phyloP scores from a whole-genome alignment of 2,797 vertebrate species.

The Hipposideros larvatus region DNA sequence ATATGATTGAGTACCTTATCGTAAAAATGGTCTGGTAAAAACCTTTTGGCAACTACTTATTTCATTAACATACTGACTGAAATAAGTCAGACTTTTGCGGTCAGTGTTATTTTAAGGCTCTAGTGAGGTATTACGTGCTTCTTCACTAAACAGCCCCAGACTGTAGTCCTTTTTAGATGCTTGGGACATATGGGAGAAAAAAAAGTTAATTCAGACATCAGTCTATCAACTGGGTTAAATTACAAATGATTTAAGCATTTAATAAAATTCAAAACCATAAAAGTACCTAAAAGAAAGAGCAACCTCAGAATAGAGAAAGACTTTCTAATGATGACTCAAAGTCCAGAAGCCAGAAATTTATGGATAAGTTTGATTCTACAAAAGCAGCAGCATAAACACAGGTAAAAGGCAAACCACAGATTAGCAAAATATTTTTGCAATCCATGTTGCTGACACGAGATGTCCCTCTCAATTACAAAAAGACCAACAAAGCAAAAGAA shows the following conservation, averaged over 20 bases:
- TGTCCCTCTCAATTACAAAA: not conserved
- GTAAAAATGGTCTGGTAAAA: not conserved
- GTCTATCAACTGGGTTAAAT: not conserved
- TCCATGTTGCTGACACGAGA: not conserved
- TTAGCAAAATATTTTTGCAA: not conserved
- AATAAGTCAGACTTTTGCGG: not conserved
- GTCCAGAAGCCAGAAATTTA: conserved; percentile 16
- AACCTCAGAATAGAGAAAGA: not conserved
- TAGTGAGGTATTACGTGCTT: not conserved
- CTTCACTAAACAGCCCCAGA: not conserved
- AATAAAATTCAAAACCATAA: not conserved
- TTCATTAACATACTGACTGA: not conserved
- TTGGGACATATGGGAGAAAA: not conserved
- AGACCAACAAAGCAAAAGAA: not conserved
- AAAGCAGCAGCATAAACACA: not conserved
- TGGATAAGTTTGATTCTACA: not conserved
- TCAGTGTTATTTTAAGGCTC: not conserved
- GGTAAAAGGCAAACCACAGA: not conserved
- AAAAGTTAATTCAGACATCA: not conserved
- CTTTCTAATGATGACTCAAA: not conserved
- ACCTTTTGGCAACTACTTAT: not conserved
- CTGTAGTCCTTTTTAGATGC: not conserved
- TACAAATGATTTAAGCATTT: conserved; percentile 19
- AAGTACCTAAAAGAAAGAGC: not conserved
- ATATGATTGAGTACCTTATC: not conserved